Evolutionary conservation across 2,888 invertebrate species (phyloP).

Genomic region (Drosophila kuntzei): DNA sequence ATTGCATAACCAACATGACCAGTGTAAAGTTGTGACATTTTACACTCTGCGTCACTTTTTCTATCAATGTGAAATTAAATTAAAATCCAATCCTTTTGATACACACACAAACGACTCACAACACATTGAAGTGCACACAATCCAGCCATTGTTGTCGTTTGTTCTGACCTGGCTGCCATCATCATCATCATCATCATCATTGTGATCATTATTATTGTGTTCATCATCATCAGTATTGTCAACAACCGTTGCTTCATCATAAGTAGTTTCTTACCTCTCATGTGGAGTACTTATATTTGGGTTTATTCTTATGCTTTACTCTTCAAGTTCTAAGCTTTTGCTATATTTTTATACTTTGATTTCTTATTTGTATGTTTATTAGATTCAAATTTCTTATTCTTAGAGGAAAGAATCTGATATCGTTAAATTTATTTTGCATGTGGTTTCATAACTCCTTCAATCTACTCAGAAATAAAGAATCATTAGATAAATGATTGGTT

Average conservation of each 20-base stretch:
- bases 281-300: conserved; percentile 30
- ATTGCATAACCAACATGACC: conserved; percentile 29
- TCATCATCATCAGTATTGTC: conserved; percentile 13
- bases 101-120: conserved; percentile 23
- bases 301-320: conserved; percentile 31
- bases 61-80: conserved; percentile 72
- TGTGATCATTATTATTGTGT: conserved; percentile 6
- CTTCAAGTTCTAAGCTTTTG: conserved; percentile 13
- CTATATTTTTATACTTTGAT: not conserved
- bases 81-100: conserved; percentile 73
- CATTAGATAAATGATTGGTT: not conserved
- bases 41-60: conserved; percentile 21
- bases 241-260: conserved; percentile 42
- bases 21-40: conserved; percentile 43
- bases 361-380: conserved; percentile 13
- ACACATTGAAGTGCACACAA: conserved; percentile 14
- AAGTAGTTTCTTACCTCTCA: conserved; percentile 28
- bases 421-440: too few species aligned
- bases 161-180: conserved; percentile 23
- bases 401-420: too few species aligned
- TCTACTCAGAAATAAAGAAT: not conserved
- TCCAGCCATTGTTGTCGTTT: conserved; percentile 48
- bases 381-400: too few species aligned
- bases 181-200: conserved; percentile 21
- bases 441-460: not conserved